Conservation (phyloP, 92 coral and sea anemone genomes). For the Heliopora coerulea region DNA sequence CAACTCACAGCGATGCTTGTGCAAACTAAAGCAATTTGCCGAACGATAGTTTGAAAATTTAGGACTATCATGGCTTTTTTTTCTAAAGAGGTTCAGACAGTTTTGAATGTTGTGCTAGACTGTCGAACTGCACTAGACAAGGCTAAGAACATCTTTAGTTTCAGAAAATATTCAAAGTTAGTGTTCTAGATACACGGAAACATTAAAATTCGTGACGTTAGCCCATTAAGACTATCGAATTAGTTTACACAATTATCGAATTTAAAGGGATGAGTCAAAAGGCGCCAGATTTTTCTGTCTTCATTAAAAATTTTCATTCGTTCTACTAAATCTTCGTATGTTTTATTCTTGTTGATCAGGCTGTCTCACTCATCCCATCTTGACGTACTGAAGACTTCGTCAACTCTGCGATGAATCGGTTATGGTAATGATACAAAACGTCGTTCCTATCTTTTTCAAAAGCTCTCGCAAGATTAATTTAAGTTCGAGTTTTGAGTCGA, state of each 20-base stretch:
- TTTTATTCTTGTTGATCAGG: neutral
- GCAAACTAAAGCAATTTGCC: too few relatives aligned
- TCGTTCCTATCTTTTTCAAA: slow-evolving; percentile 73
- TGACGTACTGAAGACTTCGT: neutral
- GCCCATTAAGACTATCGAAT: too few relatives aligned
- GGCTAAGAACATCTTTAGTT: too few relatives aligned
- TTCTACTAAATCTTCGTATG: neutral
- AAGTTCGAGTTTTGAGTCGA: slow-evolving; percentile 77
- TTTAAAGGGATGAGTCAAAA: neutral
- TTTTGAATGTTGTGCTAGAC: too few relatives aligned
- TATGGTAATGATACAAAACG: slow-evolving; percentile 54
- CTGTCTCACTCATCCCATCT: neutral
- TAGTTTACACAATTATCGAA: neutral
- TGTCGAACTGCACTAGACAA: too few relatives aligned
- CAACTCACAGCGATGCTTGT: too few relatives aligned
- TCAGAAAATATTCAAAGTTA: too few relatives aligned
- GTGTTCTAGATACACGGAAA: too few relatives aligned
- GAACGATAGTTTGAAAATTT: too few relatives aligned
- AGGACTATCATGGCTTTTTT: too few relatives aligned
- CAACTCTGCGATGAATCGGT: slow-evolving; percentile 10
- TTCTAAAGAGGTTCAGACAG: too few relatives aligned
- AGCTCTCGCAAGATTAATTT: slow-evolving; percentile 76
- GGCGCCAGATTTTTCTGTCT: neutral
- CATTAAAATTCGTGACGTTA: too few relatives aligned
- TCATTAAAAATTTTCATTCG: neutral